Conservation (phyloP, 2,888 invertebrate species). For the Hetaerina titia region DNA sequence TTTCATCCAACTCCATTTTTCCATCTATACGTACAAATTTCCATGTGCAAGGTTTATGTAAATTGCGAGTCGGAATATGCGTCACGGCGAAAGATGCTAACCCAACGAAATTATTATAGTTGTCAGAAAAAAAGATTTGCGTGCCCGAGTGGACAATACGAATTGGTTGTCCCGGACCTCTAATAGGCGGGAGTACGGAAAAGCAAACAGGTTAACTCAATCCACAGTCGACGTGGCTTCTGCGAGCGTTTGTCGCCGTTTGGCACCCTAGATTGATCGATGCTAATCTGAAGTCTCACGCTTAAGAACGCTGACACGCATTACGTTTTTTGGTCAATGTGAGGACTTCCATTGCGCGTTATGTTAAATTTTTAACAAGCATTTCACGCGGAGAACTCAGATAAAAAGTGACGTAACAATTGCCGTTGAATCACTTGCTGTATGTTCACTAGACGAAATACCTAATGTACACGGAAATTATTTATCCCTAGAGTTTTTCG, state of each 20-base stretch:
- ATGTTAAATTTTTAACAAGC: background rate
- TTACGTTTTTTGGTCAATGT: background rate
- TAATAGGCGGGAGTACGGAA: background rate
- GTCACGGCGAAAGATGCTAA: background rate
- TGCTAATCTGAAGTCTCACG: conserved; percentile 27
- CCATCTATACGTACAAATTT: too few relatives aligned
- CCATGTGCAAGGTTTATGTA: too few relatives aligned
- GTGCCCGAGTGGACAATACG: conserved; percentile 14
- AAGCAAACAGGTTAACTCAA: conserved; percentile 19
- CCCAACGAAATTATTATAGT: background rate
- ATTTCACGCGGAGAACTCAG: background rate
- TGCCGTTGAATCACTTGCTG: too few relatives aligned
- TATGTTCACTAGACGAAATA: too few relatives aligned
- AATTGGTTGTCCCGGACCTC: background rate
- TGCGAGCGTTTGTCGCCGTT: conserved; percentile 10
- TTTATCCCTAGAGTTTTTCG: too few relatives aligned
- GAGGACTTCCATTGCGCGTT: background rate
- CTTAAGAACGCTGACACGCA: conserved; percentile 16
- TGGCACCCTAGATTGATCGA: conserved; percentile 3
- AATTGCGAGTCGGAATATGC: background rate
- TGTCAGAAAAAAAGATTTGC: background rate
- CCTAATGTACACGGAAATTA: too few relatives aligned
- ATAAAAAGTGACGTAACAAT: background rate
- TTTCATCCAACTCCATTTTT: too few relatives aligned
- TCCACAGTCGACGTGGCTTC: conserved; percentile 11